Evolutionary conservation across 2,888 invertebrate genomes (phyloP).

Genomic region (Drosophila atripex): DNA sequence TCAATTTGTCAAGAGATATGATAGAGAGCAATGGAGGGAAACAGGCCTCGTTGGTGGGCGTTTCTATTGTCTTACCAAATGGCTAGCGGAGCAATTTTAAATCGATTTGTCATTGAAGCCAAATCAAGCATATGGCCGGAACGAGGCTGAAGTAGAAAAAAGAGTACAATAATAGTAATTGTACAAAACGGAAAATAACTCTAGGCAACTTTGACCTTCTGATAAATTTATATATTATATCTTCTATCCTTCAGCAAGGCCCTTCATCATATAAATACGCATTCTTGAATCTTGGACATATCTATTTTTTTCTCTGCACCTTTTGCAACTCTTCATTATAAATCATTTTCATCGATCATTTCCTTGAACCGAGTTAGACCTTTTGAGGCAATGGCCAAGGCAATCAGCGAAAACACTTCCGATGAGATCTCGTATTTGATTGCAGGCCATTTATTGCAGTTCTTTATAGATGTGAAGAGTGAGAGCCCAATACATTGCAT

Average conservation of each 20-base stretch:
- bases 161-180: too few relatives aligned
- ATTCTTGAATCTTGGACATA: background rate
- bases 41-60: slow-evolving; percentile 53
- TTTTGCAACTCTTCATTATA: slow-evolving; percentile 46
- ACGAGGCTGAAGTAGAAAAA: too few relatives aligned
- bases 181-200: too few relatives aligned
- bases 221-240: too few relatives aligned
- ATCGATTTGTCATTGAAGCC: slow-evolving; percentile 58
- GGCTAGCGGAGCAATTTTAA: slow-evolving; percentile 52
- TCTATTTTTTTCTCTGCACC: background rate
- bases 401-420: slow-evolving; percentile 73
- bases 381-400: slow-evolving; percentile 47
- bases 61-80: slow-evolving; percentile 43
- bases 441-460: slow-evolving; percentile 37
- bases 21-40: slow-evolving; percentile 21
- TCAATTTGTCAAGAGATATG: slow-evolving; percentile 71
- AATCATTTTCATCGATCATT: slow-evolving; percentile 62
- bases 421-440: slow-evolving; percentile 46
- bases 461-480: slow-evolving; percentile 13
- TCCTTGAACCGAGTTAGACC: slow-evolving; percentile 57
- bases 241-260: background rate
- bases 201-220: too few relatives aligned
- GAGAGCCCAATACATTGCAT: slow-evolving; percentile 33
- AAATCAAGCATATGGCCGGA: slow-evolving; percentile 22
- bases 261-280: background rate